Evolutionary conservation across 2,797 vertebrate genomes (phyloP).

Genomic region (Semotilus atromaculatus): DNA sequence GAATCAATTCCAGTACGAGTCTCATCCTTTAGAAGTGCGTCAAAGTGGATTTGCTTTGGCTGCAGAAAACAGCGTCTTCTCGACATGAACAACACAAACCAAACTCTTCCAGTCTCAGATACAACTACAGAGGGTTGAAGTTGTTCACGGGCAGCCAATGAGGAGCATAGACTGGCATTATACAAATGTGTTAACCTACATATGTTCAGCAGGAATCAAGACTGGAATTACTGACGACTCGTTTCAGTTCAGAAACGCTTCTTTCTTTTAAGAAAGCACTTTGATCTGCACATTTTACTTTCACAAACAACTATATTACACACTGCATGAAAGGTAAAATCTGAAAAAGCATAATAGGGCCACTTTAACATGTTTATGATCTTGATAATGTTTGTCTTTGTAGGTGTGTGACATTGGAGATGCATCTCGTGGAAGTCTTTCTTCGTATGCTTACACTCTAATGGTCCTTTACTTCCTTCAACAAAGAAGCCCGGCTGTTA

Average conservation of each 20-base stretch:
- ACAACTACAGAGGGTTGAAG: neutral
- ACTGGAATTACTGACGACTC: neutral
- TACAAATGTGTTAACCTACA: neutral
- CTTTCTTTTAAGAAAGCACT: neutral
- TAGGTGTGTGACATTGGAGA: slow-evolving; percentile 97
- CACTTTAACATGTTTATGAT: neutral
- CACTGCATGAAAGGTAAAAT: neutral
- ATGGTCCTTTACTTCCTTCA: slow-evolving; percentile 97
- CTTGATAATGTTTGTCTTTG: slow-evolving; percentile 10
- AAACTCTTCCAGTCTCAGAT: neutral
- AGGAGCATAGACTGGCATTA: neutral
- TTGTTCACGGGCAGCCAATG: too few species aligned
- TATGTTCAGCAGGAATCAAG: neutral
- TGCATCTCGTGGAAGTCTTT: slow-evolving; percentile 94
- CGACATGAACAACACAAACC: neutral
- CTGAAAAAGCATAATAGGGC: neutral
- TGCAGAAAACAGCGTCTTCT: neutral
- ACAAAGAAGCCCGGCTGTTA: slow-evolving; percentile 89
- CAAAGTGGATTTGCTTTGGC: neutral
- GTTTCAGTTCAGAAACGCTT: neutral
- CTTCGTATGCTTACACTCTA: slow-evolving; percentile 95
- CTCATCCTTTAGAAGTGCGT: neutral
- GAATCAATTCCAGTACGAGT: neutral
- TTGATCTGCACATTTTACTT: neutral
- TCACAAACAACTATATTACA: neutral